Evolutionary conservation across 2,113 vertebrate species (phyloP), one percentile per base, ranked within the genome.

Genomic region (Catagonus wagneri): DNA sequence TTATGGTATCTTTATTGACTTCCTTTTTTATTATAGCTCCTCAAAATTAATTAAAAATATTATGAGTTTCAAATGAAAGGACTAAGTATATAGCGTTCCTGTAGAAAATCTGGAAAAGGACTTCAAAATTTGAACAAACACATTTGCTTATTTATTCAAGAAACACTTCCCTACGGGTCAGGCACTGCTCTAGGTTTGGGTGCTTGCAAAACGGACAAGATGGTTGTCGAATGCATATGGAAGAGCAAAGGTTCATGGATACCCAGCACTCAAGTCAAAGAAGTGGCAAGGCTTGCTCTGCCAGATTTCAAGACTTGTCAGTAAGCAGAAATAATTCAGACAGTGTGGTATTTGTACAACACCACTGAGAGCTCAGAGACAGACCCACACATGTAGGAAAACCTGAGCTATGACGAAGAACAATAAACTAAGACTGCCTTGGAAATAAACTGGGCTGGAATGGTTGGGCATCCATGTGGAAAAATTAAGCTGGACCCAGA

Each of bases 1-100:
- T 29, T 32, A 20, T n/a, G 44, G 2, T 36, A 23, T 36, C 36
- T 80, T 44, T 50, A 34, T n/a, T 60, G 66, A 68, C 54, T 89
- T 80, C 66, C 63, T 32, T 56, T 60, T 83, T 44, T 56, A n/a
- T 60, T 83, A 69, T 56, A 34, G 23, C 23, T 39, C 56, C 66
- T 87, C 74, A 85, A 80, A 36, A 29, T 85, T 23, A 32, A 86
- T 84, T 68, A 66, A 80, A 89, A 93, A 71, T 79, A 66, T 27
- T 68, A 85, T 65, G 56, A 74, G 32, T 44, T 50, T 61, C 29
- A 71, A 80, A 72, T 84, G 20, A 80, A 80, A 86, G 15, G 29
- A 34, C n/a, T 91, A 72, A 85, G 10, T n/a, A 44, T 44, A 8
- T 3, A 22, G 61, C 56, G n/a, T 22, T 44, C 23, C 11, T 79